A percentile compares a stretch with the other conserved stretches of the same genome.
These are phyloP conservation scores for Lysandra coridon DNA, from an alignment of 2,888 invertebrate species.

Conservation along the genomic window DNA sequence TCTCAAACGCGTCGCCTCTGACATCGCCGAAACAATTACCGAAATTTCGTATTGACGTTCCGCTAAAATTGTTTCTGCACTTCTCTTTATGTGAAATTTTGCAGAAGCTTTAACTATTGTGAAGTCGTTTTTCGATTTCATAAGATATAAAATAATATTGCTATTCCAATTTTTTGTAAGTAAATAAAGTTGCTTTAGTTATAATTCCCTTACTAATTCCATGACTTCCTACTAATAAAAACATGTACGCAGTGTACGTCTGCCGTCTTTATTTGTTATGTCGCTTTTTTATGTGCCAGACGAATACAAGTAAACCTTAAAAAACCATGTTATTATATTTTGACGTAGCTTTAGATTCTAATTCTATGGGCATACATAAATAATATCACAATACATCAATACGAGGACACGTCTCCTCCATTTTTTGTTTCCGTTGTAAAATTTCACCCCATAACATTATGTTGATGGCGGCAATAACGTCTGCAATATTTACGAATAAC, in stretches of 20 bases:
- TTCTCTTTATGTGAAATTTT: constrained; percentile 13
- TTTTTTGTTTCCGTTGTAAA: constrained; percentile 77
- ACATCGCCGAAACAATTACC: constrained; percentile 5
- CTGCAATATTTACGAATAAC: constrained; percentile 80
- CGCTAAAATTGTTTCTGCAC: not conserved
- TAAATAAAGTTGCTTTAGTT: no score
- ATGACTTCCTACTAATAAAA: no score
- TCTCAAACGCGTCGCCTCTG: constrained; percentile 6
- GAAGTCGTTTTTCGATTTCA: not conserved
- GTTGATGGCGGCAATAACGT: constrained; percentile 77
- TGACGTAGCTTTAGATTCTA: no score
- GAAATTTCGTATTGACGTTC: not conserved
- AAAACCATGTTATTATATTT: no score
- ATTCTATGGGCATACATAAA: constrained; percentile 47
- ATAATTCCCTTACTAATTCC: no score
- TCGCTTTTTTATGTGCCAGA: no score
- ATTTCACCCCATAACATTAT: constrained; percentile 79
- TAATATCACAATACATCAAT: constrained; percentile 61
- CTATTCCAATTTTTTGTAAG: no score
- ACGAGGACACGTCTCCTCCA: constrained; percentile 70
- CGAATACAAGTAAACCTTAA: no score
- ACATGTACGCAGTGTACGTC: no score
- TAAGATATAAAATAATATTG: not conserved
- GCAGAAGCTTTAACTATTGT: not conserved
- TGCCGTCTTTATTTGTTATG: no score